Conservation (phyloP, 2,797 vertebrate genomes). For the Periparus ater region DNA sequence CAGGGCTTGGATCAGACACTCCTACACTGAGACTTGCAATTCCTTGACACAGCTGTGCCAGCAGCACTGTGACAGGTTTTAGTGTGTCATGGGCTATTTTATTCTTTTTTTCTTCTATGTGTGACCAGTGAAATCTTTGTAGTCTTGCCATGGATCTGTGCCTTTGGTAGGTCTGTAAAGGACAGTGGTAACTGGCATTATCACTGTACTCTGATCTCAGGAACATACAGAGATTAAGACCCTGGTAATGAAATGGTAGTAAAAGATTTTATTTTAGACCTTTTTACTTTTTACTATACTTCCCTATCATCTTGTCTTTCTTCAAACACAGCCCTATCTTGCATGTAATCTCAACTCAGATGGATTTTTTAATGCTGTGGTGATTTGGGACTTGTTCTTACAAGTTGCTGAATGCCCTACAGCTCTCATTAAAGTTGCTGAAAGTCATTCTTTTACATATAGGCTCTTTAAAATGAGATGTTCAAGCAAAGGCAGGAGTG, state of each 20-base stretch:
- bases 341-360: constrained; percentile 6
- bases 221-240: constrained; percentile 24
- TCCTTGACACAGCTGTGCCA: not conserved
- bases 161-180: constrained; percentile 12
- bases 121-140: not conserved
- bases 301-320: constrained; percentile 32
- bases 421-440: constrained; percentile 45
- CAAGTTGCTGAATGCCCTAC: constrained; percentile 34
- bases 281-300: constrained; percentile 48
- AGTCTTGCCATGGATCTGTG: not conserved
- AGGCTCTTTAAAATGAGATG: not conserved
- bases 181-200: not conserved
- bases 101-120: not conserved
- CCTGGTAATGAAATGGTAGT: constrained; percentile 25
- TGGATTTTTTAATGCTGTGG: constrained; percentile 50
- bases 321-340: constrained; percentile 1
- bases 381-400: constrained; percentile 57
- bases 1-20: not conserved
- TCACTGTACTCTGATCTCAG: constrained; percentile 13
- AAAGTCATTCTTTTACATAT: constrained; percentile 38
- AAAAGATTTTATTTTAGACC: constrained; percentile 49
- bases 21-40: not conserved
- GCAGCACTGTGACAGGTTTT: not conserved
- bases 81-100: not conserved
- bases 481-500: not conserved